These are phyloP conservation scores for Diabrotica undecimpunctata DNA, from an alignment of 1,140 invertebrate genomes.

Conservation along the genomic window DNA sequence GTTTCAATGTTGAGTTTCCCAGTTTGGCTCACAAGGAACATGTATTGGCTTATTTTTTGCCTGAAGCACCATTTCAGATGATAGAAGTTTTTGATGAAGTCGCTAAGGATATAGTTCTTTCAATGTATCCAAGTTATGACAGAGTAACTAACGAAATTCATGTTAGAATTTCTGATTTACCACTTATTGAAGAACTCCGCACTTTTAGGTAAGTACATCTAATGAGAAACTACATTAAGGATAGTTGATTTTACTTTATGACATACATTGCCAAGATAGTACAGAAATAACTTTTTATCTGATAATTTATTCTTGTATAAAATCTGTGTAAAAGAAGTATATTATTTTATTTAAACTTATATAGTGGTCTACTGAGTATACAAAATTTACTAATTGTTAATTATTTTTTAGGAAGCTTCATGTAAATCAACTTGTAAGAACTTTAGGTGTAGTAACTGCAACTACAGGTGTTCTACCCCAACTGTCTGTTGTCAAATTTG, in stretches of 20 bases:
- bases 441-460: constrained; percentile 92
- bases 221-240: constrained; percentile 8
- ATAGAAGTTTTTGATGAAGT: constrained; percentile 93
- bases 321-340: too few relatives aligned
- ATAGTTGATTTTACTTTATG: constrained; percentile 9
- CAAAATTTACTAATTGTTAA: not conserved
- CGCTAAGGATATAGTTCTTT: constrained; percentile 89
- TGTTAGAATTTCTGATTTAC: constrained; percentile 91
- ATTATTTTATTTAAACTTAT: too few relatives aligned
- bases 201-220: constrained; percentile 68
- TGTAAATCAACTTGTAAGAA: constrained; percentile 92
- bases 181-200: constrained; percentile 92
- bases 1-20: constrained; percentile 92
- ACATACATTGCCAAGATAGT: not conserved
- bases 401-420: constrained; percentile 82
- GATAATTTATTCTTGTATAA: not conserved
- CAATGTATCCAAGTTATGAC: constrained; percentile 95
- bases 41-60: constrained; percentile 92
- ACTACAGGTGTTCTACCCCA: constrained; percentile 96
- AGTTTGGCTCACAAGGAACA: constrained; percentile 86
- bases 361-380: too few relatives aligned
- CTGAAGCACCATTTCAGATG: constrained; percentile 96
- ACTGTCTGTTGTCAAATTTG: constrained; percentile 92
- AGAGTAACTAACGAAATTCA: constrained; percentile 90
- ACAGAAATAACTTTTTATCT: not conserved